Base-by-base conservation (phyloP, 2,797 vertebrate species). In the Sardinella longiceps region DNA sequence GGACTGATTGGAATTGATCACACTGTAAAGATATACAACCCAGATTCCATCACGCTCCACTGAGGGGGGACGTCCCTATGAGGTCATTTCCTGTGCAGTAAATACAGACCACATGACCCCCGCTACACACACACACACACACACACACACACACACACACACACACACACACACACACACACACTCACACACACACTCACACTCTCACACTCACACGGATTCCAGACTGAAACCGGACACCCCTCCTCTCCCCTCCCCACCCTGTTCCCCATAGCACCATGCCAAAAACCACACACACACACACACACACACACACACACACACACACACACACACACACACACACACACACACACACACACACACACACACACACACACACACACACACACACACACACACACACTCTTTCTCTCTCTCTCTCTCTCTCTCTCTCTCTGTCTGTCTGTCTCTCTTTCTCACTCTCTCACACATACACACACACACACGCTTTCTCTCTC, bases 31-130 rank as follows among this genome's bases (percentile, higher is more conserved):
- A 83, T 83, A 84, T 50, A 83, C 45, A 56, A 80, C 43, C 37
- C 30, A 82, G 84, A 88, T 87, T 86, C 88, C 83, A 85, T 39
- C 82, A 50, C 80, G 48, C 53, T 80, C 81, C 85, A 82, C 33
- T 12, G 30, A 70, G 63, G 63, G 28, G 25, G 87, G 85, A 85
- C 88, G 87, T 90, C 84, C 87, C 86, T 86, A 82, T 91, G 88
- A 91, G 83, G 87, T 89, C 28, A 91, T 89, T 89, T 90, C 87
- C 88, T 88, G 15, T 84, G 74, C 86, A 89, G 83, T 84, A 85
- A 87, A 89, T 87, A 80, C 83, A 87, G 80, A 88, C 87, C 85
- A 84, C 87, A 85, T 86, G 87, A 86, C 43, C 83, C 53, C 14
- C 80, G n/a, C 53, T 86, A 80, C 14, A 74, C 1, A 37, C 51